These are phyloP conservation scores for Drosophila leontia DNA, from an alignment of 1,140 invertebrate genomes.

Conservation along the genomic window DNA sequence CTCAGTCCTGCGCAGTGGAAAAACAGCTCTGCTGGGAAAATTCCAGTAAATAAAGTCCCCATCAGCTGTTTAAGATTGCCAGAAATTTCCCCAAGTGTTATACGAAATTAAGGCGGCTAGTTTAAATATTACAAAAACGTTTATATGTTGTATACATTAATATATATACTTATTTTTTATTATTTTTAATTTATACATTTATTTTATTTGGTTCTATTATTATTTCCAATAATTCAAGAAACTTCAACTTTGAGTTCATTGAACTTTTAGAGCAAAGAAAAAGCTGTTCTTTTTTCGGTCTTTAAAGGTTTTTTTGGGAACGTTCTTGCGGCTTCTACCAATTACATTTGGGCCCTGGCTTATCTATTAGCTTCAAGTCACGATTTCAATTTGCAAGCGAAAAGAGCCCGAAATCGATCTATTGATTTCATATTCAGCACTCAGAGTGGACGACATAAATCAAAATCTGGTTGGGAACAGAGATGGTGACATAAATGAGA, in stretches of 20 bases:
- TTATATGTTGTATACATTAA: not conserved
- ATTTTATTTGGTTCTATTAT: not conserved
- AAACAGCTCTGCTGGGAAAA: not conserved
- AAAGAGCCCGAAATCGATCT: conserved; percentile 73
- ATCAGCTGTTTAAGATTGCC: conserved; percentile 11
- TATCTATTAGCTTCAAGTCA: conserved; percentile 80
- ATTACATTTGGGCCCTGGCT: conserved; percentile 64
- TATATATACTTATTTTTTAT: not conserved
- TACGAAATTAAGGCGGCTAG: conserved; percentile 21
- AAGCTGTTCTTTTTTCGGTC: conserved; percentile 13
- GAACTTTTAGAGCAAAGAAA: conserved; percentile 30
- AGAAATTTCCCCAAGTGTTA: conserved; percentile 43
- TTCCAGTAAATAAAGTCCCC: not conserved
- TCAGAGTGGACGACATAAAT: conserved; percentile 81
- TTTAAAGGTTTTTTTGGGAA: conserved; percentile 10
- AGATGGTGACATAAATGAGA: conserved; percentile 68
- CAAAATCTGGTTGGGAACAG: conserved; percentile 62
- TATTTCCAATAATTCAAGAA: not conserved
- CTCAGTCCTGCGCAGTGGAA: conserved; percentile 50
- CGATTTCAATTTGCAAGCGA: conserved; percentile 79
- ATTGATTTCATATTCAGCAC: conserved; percentile 83
- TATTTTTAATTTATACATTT: not conserved
- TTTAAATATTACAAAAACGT: conserved; percentile 11
- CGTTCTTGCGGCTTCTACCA: conserved; percentile 25
- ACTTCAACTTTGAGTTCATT: conserved; percentile 44